Evolutionary conservation across 2,113 vertebrate species (phyloP).

Genomic region (Phalacrocorax aristotelis): DNA sequence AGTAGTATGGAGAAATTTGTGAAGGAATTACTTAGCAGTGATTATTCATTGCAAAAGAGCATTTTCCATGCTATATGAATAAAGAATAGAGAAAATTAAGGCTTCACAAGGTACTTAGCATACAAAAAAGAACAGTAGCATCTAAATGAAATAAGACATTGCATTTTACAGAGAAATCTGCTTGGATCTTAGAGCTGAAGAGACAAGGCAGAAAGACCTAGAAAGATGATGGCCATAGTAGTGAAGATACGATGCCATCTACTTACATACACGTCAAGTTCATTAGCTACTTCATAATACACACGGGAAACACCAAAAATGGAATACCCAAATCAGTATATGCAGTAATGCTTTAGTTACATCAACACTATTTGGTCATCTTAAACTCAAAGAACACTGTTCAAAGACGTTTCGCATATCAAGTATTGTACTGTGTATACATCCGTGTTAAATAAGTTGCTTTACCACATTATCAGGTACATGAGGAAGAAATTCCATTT

Average conservation of each 20-base stretch:
- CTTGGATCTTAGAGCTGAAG: background rate
- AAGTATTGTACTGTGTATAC: background rate
- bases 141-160: background rate
- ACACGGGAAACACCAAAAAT: background rate
- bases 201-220: background rate
- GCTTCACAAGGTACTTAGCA: background rate
- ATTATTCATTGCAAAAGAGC: background rate
- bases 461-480: background rate
- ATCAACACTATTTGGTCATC: background rate
- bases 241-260: background rate
- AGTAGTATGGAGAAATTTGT: background rate
- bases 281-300: background rate
- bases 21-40: background rate
- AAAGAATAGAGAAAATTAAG: background rate
- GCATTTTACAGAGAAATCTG: background rate
- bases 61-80: background rate
- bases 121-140: background rate
- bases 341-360: background rate
- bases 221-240: background rate
- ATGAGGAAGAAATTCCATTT: background rate
- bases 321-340: background rate
- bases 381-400: background rate
- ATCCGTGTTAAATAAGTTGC: background rate
- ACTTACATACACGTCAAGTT: background rate
- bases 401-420: background rate